Evolutionary conservation across 2,113 vertebrate genomes (phyloP), one percentile per base, ranked within the genome.

Genomic region (Spheniscus mendiculus): DNA sequence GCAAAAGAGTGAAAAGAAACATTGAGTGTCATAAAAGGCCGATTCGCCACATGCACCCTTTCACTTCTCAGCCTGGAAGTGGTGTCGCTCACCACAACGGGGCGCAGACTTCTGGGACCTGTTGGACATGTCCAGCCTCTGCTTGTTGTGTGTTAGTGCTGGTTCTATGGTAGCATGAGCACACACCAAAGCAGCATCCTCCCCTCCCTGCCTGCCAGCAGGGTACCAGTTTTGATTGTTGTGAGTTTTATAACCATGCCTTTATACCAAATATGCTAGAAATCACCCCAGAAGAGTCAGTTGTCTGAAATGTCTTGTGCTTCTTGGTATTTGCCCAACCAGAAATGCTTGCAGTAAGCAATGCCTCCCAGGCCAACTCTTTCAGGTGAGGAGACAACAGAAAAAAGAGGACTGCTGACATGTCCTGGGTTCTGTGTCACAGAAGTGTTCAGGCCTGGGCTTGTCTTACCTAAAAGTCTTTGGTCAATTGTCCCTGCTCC

Each of bases 91-190:
- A 38, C 36, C 44, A 12, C n/a, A 85, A 8, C 23, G 34, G 18
- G 18, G 23, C 1, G 0, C 32, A 40, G 56, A 12, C 6, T 50
- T 21, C 58, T 82, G 63, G 26, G 70, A 58, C 34, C 36, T 32
- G 17, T 12, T 15, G 26, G 84, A n/a, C 25, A 52, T 34, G 47
- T 76, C 49, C 56, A 76, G 10, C 27, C 45, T 79, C 40, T n/a
- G 34, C 32, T 76, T 34, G 12, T 30, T 29, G 4, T 59, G 29
- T 11, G 3, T n/a, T 45, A 59, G 49, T n/a, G 15, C 26, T 61
- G 42, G 18, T n/a, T 62, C n/a, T n/a, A 12, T 0, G 4, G 36
- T 13, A 85, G 38, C 3, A 0, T 11, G 15, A 65, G 10, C 14
- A 32, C 6, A 27, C 8, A 9, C 34, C 47, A n/a, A 49, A 70